These are phyloP conservation scores for Zosterops pallidus DNA, from an alignment of 2,113 vertebrate species.

Conservation along the genomic window DNA sequence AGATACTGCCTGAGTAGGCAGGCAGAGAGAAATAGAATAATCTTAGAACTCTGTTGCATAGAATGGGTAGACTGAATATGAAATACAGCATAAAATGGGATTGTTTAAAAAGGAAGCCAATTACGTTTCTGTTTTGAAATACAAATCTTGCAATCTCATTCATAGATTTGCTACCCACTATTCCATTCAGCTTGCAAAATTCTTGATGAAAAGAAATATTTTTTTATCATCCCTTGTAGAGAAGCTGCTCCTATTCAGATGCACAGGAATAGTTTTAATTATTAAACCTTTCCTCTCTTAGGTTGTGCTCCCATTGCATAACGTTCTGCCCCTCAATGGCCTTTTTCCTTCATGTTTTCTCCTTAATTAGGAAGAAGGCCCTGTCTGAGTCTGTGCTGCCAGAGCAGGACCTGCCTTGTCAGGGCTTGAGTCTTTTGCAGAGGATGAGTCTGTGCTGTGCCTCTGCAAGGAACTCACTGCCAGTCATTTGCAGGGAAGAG, in stretches of 20 bases:
- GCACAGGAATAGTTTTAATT: not conserved
- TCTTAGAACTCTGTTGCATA: not conserved
- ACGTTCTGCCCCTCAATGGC: not conserved
- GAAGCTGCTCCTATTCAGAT: not conserved
- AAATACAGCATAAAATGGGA: not conserved
- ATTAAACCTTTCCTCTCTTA: not conserved
- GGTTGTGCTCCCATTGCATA: not conserved
- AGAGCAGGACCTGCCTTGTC: not conserved
- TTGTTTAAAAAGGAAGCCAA: not conserved
- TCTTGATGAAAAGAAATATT: not conserved
- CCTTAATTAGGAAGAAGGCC: not conserved
- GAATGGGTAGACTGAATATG: not conserved
- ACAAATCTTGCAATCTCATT: not conserved
- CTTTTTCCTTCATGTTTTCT: not conserved
- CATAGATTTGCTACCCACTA: not conserved
- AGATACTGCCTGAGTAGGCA: not conserved
- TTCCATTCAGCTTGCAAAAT: not conserved
- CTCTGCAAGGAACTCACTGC: not conserved
- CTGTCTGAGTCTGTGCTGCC: not conserved
- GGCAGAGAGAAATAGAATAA: not conserved
- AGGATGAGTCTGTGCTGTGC: not conserved
- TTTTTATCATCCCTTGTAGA: not conserved
- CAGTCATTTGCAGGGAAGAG: slow-evolving; percentile 51
- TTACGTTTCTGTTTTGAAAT: not conserved
- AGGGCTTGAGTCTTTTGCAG: not conserved